These are phyloP conservation scores for Promerops cafer DNA, from an alignment of 2,113 vertebrate genomes.

Conservation along the genomic window DNA sequence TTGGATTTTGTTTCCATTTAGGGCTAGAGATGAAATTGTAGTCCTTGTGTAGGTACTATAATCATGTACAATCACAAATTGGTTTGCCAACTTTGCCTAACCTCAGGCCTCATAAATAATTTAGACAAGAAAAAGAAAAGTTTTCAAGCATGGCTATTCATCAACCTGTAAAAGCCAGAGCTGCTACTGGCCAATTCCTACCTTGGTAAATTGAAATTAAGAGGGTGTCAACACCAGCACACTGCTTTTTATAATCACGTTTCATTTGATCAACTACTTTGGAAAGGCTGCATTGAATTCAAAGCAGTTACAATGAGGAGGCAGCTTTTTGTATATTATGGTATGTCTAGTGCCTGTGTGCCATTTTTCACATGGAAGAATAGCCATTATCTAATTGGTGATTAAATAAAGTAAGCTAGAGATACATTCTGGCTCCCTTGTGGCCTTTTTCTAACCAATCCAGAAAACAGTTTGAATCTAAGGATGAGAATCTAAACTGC, in stretches of 20 bases:
- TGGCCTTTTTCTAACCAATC: not conserved
- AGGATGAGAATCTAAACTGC: not conserved
- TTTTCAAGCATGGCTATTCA: not conserved
- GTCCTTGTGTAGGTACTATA: not conserved
- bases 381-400: not conserved
- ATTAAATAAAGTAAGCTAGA: not conserved
- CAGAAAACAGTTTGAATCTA: not conserved
- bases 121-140: not conserved
- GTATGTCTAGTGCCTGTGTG: not conserved
- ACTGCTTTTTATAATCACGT: not conserved
- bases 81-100: conserved; percentile 20
- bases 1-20: not conserved
- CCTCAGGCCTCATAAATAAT: not conserved
- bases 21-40: not conserved
- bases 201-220: not conserved
- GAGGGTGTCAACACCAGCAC: not conserved
- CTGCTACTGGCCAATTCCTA: not conserved
- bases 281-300: not conserved
- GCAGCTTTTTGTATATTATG: not conserved
- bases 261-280: not conserved
- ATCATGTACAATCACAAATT: not conserved
- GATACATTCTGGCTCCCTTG: not conserved
- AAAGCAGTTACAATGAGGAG: not conserved
- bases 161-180: not conserved
- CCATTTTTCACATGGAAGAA: not conserved